Evolutionary conservation across 1,140 invertebrate species (phyloP).

Genomic region (Fopius arisanus): DNA sequence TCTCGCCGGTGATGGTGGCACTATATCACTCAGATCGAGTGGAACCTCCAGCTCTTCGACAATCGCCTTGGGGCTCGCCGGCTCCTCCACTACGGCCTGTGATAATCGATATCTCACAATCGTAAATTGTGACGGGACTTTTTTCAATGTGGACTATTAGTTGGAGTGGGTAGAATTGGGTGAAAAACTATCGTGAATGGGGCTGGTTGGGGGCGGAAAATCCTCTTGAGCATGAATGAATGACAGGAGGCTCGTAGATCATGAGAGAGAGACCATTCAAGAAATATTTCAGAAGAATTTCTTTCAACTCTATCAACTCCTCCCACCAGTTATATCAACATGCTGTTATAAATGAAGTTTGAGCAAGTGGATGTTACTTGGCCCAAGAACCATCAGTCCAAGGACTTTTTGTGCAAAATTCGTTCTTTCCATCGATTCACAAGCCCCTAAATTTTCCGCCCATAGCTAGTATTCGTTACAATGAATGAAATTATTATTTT

Average conservation of each 20-base stretch:
- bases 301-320: too few relatives aligned
- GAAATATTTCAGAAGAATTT: neutral
- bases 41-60: slow-evolving; percentile 52
- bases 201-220: neutral
- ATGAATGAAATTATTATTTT: too few relatives aligned
- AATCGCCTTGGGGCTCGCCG: slow-evolving; percentile 53
- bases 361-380: too few relatives aligned
- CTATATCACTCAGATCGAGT: slow-evolving; percentile 42
- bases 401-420: too few relatives aligned
- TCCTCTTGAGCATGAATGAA: neutral
- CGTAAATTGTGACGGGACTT: neutral
- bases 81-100: slow-evolving; percentile 58
- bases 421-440: too few relatives aligned
- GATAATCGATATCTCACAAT: slow-evolving; percentile 14
- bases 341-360: too few relatives aligned
- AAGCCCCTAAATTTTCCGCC: too few relatives aligned
- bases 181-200: neutral
- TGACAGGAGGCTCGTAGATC: neutral
- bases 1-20: slow-evolving; percentile 49
- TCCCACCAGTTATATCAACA: too few relatives aligned
- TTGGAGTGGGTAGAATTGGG: neutral
- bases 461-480: too few relatives aligned
- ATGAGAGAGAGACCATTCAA: neutral
- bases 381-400: too few relatives aligned
- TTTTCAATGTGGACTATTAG: neutral